Evolutionary conservation across 1,140 invertebrate species (phyloP), one percentile per base, ranked within the genome.

Genomic region (Heterodera carotae): DNA sequence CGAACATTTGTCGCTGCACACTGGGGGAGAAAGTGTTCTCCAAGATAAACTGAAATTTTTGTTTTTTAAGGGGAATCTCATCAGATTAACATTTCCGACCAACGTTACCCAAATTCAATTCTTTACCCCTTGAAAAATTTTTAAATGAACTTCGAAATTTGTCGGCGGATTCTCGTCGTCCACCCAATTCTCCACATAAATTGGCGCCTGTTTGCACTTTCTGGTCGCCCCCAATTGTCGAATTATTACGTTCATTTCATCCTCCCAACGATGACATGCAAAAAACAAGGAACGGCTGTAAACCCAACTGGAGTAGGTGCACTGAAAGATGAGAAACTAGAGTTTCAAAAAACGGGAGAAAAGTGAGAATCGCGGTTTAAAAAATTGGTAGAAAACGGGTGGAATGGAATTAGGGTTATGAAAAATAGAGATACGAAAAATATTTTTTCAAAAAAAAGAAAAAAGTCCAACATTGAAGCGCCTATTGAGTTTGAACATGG

Each of bases 131-230:
- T n/a, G n/a, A 29, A 73, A 75, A 43, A 25, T 75, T 75, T 25
- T 2, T 5, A 31, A 66, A 64, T 48, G 22, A 0, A 29, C 81
- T 75, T 72, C 33, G 60, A 82, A 82, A 25, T 84, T 69, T 12
- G 73, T 62, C 4, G 82, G 81, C 53, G n/a, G 43, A 4, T 34
- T 27, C n/a, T 84, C 69, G 33, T 72, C 33, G 68, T 82, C 81
- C n/a, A 83, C 70, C 81, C 81, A 82, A 56, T 82, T 82, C 78
- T 82, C 81, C 43, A 82, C 81, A 36, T 82, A 82, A 25, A 82
- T 72, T 36, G 81, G 75, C 31, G 81, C 81, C 31, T 84, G 39
- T n/a, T 72, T 69, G 39, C 36, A 29, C 6, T 27, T 34, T 22
- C 7, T n/a, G 39, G 27, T 67, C 22, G 68, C 25, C 18, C 29